Conservation (phyloP, 2,113 vertebrate species). For the Channa maculata region DNA sequence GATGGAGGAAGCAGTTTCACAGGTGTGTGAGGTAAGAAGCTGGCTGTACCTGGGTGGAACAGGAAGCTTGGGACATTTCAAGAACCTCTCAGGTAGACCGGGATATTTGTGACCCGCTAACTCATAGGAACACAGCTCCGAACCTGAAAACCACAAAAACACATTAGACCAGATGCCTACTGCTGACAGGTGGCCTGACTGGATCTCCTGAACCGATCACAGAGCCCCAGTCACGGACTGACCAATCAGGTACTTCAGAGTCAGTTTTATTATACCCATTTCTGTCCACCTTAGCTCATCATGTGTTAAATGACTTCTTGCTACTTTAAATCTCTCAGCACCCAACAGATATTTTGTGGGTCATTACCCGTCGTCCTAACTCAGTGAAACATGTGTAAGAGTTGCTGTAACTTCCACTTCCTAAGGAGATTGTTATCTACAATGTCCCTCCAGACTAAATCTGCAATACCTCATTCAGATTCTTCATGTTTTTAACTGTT, state of each 20-base stretch:
- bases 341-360: too few relatives aligned
- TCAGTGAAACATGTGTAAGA: too few relatives aligned
- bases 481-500: neutral
- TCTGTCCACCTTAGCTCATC: too few relatives aligned
- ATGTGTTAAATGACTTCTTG: too few relatives aligned
- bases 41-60: constrained; percentile 92
- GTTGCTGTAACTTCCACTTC: too few relatives aligned
- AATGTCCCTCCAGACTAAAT: too few relatives aligned
- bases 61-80: constrained; percentile 95
- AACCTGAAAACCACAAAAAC: constrained; percentile 81
- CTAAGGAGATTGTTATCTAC: too few relatives aligned
- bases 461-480: neutral
- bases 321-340: too few relatives aligned
- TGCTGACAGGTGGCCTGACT: neutral
- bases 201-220: neutral
- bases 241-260: neutral
- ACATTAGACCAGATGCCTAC: neutral
- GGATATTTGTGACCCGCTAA: constrained; percentile 90
- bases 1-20: too few relatives aligned
- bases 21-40: neutral
- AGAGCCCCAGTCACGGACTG: neutral
- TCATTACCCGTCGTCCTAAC: too few relatives aligned
- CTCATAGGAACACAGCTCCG: constrained; percentile 91
- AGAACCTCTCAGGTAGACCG: constrained; percentile 80
- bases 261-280: too few relatives aligned